A percentile compares a stretch with the other conserved stretches of the same genome.
phyloP scores from a whole-genome alignment of 2,113 vertebrate species.

The Columba livia region DNA sequence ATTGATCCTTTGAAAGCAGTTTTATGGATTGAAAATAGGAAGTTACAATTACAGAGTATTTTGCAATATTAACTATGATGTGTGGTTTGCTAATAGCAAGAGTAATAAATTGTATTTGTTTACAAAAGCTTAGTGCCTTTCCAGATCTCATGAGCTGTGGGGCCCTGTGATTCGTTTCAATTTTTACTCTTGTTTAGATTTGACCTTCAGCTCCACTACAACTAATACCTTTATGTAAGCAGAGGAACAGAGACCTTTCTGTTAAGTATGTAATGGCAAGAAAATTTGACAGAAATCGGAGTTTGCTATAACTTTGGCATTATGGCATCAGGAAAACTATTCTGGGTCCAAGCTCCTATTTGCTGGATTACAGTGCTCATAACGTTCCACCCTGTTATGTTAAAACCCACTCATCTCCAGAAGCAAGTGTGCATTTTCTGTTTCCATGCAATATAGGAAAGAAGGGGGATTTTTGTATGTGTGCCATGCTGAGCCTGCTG shows the following conservation, averaged over 20 bases:
- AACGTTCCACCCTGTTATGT: background rate
- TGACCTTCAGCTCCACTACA: background rate
- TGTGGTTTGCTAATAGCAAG: background rate
- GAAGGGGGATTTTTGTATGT: background rate
- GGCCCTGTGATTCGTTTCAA: background rate
- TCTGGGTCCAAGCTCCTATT: background rate
- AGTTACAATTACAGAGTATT: background rate
- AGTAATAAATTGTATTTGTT: background rate
- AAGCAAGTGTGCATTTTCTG: background rate
- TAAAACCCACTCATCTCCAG: background rate
- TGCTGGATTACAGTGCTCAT: background rate
- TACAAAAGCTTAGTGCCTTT: background rate
- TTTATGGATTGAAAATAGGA: background rate
- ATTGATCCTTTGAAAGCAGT: background rate
- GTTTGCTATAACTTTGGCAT: background rate
- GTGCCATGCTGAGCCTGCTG: background rate
- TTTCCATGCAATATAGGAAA: background rate
- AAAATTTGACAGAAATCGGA: background rate
- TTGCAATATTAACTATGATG: background rate
- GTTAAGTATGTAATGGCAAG: background rate
- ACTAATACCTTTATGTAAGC: background rate
- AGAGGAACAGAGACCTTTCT: background rate
- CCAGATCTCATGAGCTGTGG: background rate
- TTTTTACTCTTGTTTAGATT: background rate
- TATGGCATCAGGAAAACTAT: background rate